These are phyloP conservation scores for Panopea generosa DNA, from an alignment of 2,888 invertebrate genomes.

Conservation along the genomic window DNA sequence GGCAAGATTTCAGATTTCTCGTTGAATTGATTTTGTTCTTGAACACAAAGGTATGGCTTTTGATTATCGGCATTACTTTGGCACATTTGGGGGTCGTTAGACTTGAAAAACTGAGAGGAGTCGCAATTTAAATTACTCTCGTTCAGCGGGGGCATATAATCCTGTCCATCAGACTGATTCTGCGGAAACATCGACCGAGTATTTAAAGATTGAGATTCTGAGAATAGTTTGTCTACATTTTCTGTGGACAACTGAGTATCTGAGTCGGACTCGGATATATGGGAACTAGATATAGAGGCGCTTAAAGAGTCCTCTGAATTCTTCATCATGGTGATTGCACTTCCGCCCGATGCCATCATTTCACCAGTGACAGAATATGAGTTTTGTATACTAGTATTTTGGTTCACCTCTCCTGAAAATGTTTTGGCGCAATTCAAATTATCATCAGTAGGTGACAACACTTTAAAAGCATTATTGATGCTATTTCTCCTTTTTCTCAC, in stretches of 20 bases:
- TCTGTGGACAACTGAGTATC: slow-evolving; percentile 57
- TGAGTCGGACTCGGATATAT: slow-evolving; percentile 55
- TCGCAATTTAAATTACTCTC: slow-evolving; percentile 40
- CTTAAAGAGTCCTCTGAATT: slow-evolving; percentile 54
- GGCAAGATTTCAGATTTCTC: slow-evolving; percentile 57
- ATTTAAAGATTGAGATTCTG: slow-evolving; percentile 56
- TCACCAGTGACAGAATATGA: not conserved
- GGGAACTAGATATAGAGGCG: slow-evolving; percentile 58
- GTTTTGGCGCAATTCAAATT: not conserved
- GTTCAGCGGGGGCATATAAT: slow-evolving; percentile 20
- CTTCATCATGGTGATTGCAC: slow-evolving; percentile 54
- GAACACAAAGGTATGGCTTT: slow-evolving; percentile 62
- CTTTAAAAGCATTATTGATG: slow-evolving; percentile 36
- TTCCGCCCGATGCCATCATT: slow-evolving; percentile 50
- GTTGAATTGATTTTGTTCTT: slow-evolving; percentile 53
- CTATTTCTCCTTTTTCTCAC: slow-evolving; percentile 51
- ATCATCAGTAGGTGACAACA: slow-evolving; percentile 27
- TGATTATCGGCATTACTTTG: slow-evolving; percentile 65
- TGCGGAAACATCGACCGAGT: slow-evolving; percentile 46
- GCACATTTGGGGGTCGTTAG: slow-evolving; percentile 51
- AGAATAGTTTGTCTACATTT: slow-evolving; percentile 47
- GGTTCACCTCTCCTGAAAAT: not conserved
- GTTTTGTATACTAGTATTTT: not conserved
- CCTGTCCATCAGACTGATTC: slow-evolving; percentile 20
- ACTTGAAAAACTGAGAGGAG: slow-evolving; percentile 36